phyloP scores from a whole-genome alignment of 2,888 invertebrate species.

The Cerastoderma edule region DNA sequence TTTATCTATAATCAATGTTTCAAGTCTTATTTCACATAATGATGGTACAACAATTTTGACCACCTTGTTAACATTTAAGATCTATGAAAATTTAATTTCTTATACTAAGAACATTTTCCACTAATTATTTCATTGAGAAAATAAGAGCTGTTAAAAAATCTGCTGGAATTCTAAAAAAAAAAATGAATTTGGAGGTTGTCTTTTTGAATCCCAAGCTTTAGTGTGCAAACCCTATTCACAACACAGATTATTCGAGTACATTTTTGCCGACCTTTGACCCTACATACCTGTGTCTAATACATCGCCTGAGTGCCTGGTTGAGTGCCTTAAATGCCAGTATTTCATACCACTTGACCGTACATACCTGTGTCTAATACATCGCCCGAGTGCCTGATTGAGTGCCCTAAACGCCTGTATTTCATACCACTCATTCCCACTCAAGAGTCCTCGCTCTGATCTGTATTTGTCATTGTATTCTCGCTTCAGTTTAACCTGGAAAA shows the following conservation, averaged over 20 bases:
- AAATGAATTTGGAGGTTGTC: too few species aligned
- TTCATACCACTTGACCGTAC: constrained; percentile 88
- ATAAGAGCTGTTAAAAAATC: too few species aligned
- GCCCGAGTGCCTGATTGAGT: constrained; percentile 92
- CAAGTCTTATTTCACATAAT: too few species aligned
- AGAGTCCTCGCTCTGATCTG: constrained; percentile 83
- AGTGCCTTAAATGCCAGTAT: constrained; percentile 91
- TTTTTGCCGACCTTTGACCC: too few species aligned
- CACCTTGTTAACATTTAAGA: too few species aligned
- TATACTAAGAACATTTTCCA: too few species aligned
- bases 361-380: constrained; percentile 90
- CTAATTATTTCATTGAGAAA: too few species aligned
- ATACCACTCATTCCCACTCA: constrained; percentile 88
- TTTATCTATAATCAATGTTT: too few species aligned
- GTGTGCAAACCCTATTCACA: not conserved
- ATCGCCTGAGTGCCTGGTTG: constrained; percentile 92
- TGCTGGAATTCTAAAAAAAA: too few species aligned
- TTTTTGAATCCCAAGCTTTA: too few species aligned
- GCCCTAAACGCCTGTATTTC: constrained; percentile 90
- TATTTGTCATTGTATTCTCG: constrained; percentile 88
- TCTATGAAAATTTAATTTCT: too few species aligned
- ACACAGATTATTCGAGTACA: not conserved
- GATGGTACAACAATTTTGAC: too few species aligned
- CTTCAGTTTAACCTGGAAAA: constrained; percentile 87
- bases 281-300: constrained; percentile 89